A percentile compares a stretch with the other conserved stretches of the same genome.
Conservation (phyloP, 2,888 invertebrate genomes). For the Apamea monoglypha region DNA sequence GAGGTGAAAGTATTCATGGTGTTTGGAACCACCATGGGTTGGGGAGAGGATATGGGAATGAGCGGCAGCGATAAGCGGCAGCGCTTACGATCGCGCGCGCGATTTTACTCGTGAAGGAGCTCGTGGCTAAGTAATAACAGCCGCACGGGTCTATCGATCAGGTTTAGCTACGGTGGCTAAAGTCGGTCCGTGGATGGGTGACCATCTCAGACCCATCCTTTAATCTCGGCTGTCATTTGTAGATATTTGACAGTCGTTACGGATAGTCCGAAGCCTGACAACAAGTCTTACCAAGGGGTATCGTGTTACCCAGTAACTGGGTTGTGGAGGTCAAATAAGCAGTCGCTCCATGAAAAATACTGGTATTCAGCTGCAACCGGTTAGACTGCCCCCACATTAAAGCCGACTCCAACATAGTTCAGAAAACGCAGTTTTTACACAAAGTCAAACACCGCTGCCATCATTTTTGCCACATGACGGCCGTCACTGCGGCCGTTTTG, state of each 20-base stretch:
- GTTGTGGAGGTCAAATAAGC: no score
- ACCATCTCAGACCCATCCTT: not conserved
- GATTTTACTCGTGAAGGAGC: not conserved
- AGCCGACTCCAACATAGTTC: not conserved
- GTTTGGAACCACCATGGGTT: slow-evolving; percentile 32
- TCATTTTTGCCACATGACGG: no score
- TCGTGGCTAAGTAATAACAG: not conserved
- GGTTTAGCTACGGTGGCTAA: no score
- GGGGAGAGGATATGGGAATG: not conserved
- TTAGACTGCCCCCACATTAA: not conserved
- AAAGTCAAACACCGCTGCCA: no score
- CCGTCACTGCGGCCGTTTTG: no score
- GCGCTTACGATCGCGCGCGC: no score
- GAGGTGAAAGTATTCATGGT: slow-evolving; percentile 56
- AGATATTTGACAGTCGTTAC: not conserved
- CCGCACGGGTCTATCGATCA: not conserved
- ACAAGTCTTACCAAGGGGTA: not conserved
- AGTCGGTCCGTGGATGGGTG: not conserved
- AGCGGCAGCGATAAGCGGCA: slow-evolving; percentile 7
- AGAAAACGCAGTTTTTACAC: no score
- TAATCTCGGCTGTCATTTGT: not conserved
- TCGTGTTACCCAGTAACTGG: no score
- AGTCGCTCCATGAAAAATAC: not conserved
- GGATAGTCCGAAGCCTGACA: not conserved
- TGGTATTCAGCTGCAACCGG: not conserved